Percentiles rank a stretch among this genome's conserved stretches.
phyloP scores from a whole-genome alignment of 2,888 invertebrate species.

The Melanchra persicariae region DNA sequence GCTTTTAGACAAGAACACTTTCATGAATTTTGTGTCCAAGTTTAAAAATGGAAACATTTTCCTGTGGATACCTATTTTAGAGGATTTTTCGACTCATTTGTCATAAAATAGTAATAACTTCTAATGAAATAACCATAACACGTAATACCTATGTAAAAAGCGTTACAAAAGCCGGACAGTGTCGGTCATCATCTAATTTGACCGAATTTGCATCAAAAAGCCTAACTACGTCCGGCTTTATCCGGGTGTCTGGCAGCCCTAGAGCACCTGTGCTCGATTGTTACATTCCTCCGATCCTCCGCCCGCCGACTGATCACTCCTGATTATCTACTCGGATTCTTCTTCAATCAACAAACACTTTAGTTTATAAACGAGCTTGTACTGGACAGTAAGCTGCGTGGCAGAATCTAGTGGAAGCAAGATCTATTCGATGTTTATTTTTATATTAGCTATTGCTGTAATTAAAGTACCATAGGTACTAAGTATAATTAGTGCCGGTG shows the following conservation, averaged over 20 bases:
- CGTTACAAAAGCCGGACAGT: too few species aligned
- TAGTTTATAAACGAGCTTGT: slow-evolving; percentile 60
- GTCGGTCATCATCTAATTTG: too few species aligned
- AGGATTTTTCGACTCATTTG: too few species aligned
- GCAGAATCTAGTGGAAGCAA: slow-evolving; percentile 11
- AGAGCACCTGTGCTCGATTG: slow-evolving; percentile 85
- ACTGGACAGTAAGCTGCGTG: slow-evolving; percentile 30
- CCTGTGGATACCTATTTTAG: too few species aligned
- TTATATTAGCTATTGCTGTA: background rate
- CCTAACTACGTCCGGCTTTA: background rate
- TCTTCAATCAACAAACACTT: slow-evolving; percentile 72
- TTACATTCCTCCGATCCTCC: slow-evolving; percentile 77
- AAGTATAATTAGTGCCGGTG: background rate
- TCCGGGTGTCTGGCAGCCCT: background rate
- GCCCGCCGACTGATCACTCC: slow-evolving; percentile 63
- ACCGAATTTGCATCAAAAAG: background rate
- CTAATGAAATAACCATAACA: too few species aligned
- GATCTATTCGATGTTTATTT: slow-evolving; percentile 23
- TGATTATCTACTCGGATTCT: slow-evolving; percentile 76
- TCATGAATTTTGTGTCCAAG: too few species aligned
- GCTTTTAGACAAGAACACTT: too few species aligned
- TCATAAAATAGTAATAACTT: too few species aligned
- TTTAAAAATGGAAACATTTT: too few species aligned
- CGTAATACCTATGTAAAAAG: too few species aligned
- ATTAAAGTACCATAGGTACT: background rate